These are phyloP conservation scores for Pammene aurita DNA, from an alignment of 2,888 invertebrate species.

Conservation along the genomic window DNA sequence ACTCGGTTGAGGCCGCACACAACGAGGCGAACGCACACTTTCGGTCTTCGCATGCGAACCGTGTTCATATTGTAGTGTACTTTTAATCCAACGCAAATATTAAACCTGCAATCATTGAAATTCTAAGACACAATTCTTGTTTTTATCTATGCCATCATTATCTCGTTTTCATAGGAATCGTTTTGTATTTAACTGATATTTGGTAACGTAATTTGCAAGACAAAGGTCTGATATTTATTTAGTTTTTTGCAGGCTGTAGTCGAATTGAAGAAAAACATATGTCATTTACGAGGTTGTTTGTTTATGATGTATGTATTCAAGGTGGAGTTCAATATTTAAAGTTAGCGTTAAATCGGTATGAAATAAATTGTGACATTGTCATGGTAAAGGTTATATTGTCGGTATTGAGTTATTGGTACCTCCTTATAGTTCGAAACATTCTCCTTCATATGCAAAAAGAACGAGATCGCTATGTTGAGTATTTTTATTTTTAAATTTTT, in stretches of 20 bases:
- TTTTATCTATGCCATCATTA: not conserved
- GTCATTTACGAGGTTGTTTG: conserved; percentile 35
- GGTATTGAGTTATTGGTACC: too few species aligned
- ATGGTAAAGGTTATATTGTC: too few species aligned
- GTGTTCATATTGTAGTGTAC: conserved; percentile 57
- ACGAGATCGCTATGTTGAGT: too few species aligned
- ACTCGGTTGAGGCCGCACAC: conserved; percentile 82
- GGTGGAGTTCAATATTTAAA: conserved; percentile 55
- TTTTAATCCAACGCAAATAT: conserved; percentile 21
- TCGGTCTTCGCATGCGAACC: conserved; percentile 69
- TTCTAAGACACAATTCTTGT: not conserved
- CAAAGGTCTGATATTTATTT: conserved; percentile 31
- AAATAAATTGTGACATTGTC: too few species aligned
- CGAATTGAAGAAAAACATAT: conserved; percentile 7
- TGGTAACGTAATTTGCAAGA: conserved; percentile 30
- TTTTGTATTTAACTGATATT: too few species aligned
- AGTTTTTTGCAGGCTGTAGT: conserved; percentile 11
- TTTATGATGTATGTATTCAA: conserved; percentile 57
- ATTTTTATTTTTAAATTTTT: too few species aligned
- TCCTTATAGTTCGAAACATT: too few species aligned
- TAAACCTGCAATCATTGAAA: not conserved
- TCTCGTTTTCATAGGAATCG: not conserved
- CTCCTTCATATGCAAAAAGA: too few species aligned
- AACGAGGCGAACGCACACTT: conserved; percentile 74
- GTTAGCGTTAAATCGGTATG: conserved; percentile 61